These are phyloP conservation scores for Serinus canaria DNA, from an alignment of 2,113 vertebrate genomes.

Conservation along the genomic window DNA sequence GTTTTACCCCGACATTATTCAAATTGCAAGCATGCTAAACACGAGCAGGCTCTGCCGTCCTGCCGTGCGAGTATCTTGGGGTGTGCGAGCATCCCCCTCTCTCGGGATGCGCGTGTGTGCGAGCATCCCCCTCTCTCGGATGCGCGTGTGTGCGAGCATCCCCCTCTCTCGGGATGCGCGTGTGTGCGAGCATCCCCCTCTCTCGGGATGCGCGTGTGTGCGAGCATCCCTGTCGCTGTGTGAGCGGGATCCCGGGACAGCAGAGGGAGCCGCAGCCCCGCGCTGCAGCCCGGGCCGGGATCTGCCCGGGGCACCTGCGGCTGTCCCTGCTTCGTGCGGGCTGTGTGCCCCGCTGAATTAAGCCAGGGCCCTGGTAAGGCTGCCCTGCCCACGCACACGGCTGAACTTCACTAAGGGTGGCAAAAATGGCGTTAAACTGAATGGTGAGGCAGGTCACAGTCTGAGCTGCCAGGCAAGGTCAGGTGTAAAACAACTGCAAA, in stretches of 20 bases:
- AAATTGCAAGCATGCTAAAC: rapidly evolving
- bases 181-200: no score
- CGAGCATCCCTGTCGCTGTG: not conserved
- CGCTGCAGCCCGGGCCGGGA: not conserved
- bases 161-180: no score
- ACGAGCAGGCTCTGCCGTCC: rapidly evolving
- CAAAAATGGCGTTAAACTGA: not conserved
- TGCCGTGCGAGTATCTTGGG: rapidly evolving
- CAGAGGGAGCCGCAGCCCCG: not conserved
- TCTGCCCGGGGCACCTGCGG: rapidly evolving
- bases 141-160: no score
- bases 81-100: not conserved
- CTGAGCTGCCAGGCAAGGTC: not conserved
- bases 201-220: no score
- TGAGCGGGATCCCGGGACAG: not conserved
- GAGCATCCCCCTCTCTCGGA: no score
- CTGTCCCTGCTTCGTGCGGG: rapidly evolving
- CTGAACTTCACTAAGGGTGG: not conserved
- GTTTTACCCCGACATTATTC: not conserved
- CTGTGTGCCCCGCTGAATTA: rapidly evolving
- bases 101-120: no score
- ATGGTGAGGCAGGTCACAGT: not conserved
- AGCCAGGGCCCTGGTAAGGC: not conserved
- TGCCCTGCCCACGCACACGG: rapidly evolving
- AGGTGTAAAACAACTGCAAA: not conserved